Evolutionary conservation across 1,140 invertebrate species (phyloP), one percentile per base, ranked within the genome.

Genomic region (Drosophila leontia): DNA sequence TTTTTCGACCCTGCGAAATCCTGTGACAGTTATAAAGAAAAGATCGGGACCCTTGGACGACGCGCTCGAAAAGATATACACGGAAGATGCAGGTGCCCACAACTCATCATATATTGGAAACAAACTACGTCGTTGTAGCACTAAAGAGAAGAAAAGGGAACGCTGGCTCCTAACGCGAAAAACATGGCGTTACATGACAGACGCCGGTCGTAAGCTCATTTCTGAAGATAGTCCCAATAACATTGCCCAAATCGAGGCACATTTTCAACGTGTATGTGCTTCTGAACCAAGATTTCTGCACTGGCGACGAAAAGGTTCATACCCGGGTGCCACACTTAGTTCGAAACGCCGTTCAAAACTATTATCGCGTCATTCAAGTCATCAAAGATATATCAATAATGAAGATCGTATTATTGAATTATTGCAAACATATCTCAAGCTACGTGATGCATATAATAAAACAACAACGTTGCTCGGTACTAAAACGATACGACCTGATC

Each of bases 181-280:
- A 93, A 97, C 97, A 19, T 98, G 97, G 97, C 94, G 96, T 65
- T 97, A 97, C 91, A 98, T 98, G 97, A 95, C 96, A 0, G 97
- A 98, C 81, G 96, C 97, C 12, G 97, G 97, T n/a, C 95, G 96
- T 45, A 96, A 96, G 81, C 94, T 98, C 13, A 96, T 98, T 44
- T 97, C 97, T 0, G 97, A 97, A 55, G 95, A 95, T 3, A 94
- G 94, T 0, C 94, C 94, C 1, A 96, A 97, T 82, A 96, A 97
- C 82, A 94, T 97, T 32, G 95, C 96, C 0, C 95, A 95, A 69
- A 95, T 97, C 53, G 97, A 97, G 90, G 95, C 96, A 15, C 96
- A 97, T 82, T 98, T 97, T 88, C 96, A 97, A 85, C 95, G 97
- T 48, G 95, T 97, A 0, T 97, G 97, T 82, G 94, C 95, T 45